phyloP scores from a whole-genome alignment of 2,888 invertebrate genomes.

The Andrena haemorrhoa region DNA sequence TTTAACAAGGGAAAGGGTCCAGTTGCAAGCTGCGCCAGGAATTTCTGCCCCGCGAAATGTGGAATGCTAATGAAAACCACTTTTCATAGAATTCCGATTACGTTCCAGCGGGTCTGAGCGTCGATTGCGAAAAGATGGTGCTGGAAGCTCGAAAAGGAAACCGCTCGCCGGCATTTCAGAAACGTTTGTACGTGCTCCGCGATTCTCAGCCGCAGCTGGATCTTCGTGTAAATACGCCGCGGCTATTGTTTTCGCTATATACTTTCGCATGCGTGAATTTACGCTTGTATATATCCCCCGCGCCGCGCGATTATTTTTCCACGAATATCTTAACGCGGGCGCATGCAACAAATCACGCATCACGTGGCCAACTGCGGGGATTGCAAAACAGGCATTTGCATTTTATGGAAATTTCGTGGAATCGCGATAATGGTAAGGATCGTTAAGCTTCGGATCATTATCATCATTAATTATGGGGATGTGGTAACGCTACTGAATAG shows the following conservation, averaged over 20 bases:
- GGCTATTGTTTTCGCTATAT: not conserved
- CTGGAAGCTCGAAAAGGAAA: slow-evolving; percentile 1
- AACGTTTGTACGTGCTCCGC: not conserved
- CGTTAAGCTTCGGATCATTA: slow-evolving; percentile 4
- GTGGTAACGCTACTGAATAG: no score
- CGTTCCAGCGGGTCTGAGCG: not conserved
- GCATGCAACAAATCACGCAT: not conserved
- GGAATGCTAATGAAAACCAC: not conserved
- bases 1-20: no score
- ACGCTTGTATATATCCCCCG: not conserved
- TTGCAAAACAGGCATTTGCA: not conserved
- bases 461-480: no score
- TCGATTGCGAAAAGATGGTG: slow-evolving; percentile 10
- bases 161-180: not conserved
- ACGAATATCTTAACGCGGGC: not conserved
- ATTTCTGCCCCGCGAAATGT: slow-evolving; percentile 1
- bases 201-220: not conserved
- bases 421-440: slow-evolving; percentile 6
- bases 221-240: not conserved
- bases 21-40: not conserved
- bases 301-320: not conserved
- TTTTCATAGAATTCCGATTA: slow-evolving; percentile 6
- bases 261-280: not conserved
- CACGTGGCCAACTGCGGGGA: not conserved
- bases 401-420: not conserved